A percentile compares a stretch with the other conserved stretches of the same genome.
Evolutionary conservation across 2,888 invertebrate species (phyloP).

Genomic region (Ennomos fuscantarius): DNA sequence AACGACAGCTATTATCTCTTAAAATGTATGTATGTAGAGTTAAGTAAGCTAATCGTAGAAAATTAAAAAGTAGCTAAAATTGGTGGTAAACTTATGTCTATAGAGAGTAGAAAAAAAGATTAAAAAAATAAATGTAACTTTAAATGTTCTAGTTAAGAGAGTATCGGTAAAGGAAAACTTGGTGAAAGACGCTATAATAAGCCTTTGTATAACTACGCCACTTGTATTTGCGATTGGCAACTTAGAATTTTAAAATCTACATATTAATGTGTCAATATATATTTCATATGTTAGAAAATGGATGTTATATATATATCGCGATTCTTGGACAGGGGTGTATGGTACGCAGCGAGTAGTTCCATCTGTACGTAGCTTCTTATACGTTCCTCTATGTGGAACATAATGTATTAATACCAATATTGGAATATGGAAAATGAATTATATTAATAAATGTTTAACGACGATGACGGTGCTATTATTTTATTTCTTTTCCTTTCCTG

Average conservation of each 20-base stretch:
- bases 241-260: constrained; percentile 73
- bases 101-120: constrained; percentile 77
- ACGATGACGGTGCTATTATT: constrained; percentile 53
- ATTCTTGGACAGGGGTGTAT: constrained; percentile 76
- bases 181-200: constrained; percentile 83
- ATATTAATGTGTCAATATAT: constrained; percentile 73
- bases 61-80: constrained; percentile 70
- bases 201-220: constrained; percentile 77
- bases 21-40: constrained; percentile 84
- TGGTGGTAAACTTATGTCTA: constrained; percentile 85
- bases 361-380: constrained; percentile 81
- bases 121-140: constrained; percentile 72
- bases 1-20: constrained; percentile 65
- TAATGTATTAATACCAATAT: constrained; percentile 72
- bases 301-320: constrained; percentile 55
- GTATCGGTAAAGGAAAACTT: constrained; percentile 77
- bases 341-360: constrained; percentile 78
- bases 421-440: constrained; percentile 81
- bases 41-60: constrained; percentile 76
- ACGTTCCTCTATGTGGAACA: constrained; percentile 70
- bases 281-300: constrained; percentile 55
- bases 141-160: constrained; percentile 82
- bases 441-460: constrained; percentile 85
- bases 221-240: constrained; percentile 80
- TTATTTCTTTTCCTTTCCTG: neutral